Evolutionary conservation across 1,140 invertebrate genomes (phyloP).

Genomic region (Metaphire vulgaris): DNA sequence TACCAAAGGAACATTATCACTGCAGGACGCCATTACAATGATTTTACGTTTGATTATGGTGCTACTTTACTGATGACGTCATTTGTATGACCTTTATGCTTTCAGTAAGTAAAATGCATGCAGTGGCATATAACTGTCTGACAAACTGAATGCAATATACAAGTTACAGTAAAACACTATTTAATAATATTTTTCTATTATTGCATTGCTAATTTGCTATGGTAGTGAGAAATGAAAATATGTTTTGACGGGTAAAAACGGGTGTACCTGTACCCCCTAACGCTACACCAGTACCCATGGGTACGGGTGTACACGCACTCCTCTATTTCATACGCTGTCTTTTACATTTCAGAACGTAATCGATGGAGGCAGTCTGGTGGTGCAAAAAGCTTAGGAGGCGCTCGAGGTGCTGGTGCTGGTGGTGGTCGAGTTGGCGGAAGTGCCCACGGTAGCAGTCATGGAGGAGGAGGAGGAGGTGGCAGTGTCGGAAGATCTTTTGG

Average conservation of each 20-base stretch:
- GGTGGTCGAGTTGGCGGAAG: background rate
- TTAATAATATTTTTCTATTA: background rate
- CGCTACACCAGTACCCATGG: background rate
- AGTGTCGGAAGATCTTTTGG: background rate
- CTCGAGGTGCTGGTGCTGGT: too few species aligned
- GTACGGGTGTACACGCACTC: background rate
- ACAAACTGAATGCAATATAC: too few species aligned
- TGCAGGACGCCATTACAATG: too few species aligned
- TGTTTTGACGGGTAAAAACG: background rate
- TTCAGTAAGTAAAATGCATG: too few species aligned
- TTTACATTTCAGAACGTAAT: background rate
- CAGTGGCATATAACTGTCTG: too few species aligned
- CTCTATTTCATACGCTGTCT: background rate
- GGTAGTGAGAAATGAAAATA: background rate
- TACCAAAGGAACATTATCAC: too few species aligned
- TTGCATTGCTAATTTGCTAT: background rate
- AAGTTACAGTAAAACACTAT: background rate
- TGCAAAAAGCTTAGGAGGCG: too few species aligned
- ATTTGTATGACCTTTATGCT: too few species aligned
- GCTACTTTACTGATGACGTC: too few species aligned
- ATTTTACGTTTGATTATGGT: too few species aligned
- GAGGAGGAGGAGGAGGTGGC: background rate
- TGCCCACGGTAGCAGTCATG: background rate
- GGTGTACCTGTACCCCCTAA: too few species aligned
- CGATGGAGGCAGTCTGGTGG: too few species aligned